Percentiles rank a stretch among this genome's conserved stretches.
phyloP scores from a whole-genome alignment of 2,888 invertebrate species.

The Nymphalis urticae region DNA sequence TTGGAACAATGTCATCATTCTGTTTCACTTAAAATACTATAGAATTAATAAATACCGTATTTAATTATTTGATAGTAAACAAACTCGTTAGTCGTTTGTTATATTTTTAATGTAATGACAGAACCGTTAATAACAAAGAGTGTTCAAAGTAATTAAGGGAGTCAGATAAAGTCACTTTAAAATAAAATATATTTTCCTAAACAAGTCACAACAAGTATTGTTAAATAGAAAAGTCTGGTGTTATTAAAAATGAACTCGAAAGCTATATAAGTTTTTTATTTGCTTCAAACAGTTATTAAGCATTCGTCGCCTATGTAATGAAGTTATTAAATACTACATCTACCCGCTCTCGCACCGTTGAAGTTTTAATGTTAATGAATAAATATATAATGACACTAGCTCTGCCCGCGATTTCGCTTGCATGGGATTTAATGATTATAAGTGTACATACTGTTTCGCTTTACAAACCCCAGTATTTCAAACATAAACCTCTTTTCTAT shows the following conservation, averaged over 20 bases:
- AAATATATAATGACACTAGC: too few relatives aligned
- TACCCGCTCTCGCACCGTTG: too few relatives aligned
- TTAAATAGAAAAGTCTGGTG: slow-evolving; percentile 6
- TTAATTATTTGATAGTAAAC: slow-evolving; percentile 13
- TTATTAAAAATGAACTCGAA: not conserved
- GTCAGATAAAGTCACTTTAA: not conserved
- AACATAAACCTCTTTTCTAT: too few relatives aligned
- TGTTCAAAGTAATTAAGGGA: not conserved
- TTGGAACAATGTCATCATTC: slow-evolving; percentile 22
- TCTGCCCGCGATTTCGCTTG: too few relatives aligned
- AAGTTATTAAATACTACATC: too few relatives aligned
- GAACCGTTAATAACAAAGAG: not conserved
- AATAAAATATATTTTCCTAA: not conserved
- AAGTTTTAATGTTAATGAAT: too few relatives aligned
- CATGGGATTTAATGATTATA: too few relatives aligned
- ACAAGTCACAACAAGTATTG: not conserved
- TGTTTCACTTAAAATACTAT: slow-evolving; percentile 23
- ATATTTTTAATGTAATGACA: not conserved
- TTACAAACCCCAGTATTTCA: too few relatives aligned
- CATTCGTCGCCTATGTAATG: too few relatives aligned
- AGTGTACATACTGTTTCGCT: too few relatives aligned
- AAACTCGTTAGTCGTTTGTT: not conserved
- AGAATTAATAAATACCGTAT: slow-evolving; percentile 15
- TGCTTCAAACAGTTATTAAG: not conserved
- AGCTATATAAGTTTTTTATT: slow-evolving; percentile 2